Conservation (phyloP, 2,113 vertebrate species). For the Rallus limicola region DNA sequence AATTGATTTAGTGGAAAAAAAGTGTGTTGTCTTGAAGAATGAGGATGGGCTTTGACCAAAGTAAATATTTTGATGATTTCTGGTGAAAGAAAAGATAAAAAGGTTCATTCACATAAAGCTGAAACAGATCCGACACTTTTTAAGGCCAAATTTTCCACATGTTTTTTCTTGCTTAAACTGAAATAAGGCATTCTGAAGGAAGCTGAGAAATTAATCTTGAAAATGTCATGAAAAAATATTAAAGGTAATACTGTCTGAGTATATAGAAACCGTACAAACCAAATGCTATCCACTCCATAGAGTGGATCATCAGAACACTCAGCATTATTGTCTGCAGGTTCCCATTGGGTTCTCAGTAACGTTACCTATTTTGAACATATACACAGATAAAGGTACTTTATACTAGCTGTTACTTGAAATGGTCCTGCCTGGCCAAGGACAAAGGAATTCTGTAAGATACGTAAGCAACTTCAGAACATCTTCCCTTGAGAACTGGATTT, state of each 20-base stretch:
- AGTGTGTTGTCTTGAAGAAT: background rate
- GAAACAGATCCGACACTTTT: background rate
- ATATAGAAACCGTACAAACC: background rate
- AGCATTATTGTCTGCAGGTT: background rate
- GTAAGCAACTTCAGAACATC: background rate
- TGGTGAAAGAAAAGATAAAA: background rate
- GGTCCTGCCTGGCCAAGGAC: background rate
- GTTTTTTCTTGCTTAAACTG: background rate
- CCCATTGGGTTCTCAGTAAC: background rate
- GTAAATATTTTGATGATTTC: background rate
- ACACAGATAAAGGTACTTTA: background rate
- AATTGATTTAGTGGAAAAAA: slow-evolving; percentile 34
- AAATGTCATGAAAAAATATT: background rate
- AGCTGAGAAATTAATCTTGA: background rate
- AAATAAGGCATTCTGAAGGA: background rate
- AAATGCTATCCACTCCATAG: background rate
- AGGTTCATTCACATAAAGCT: background rate
- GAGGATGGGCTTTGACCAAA: background rate
- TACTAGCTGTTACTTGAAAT: background rate
- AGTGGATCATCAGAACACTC: background rate
- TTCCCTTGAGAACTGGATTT: background rate
- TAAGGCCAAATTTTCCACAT: background rate
- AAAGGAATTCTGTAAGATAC: background rate
- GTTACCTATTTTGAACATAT: background rate
- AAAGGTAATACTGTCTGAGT: background rate